phyloP scores from a whole-genome alignment of 1,140 invertebrate genomes.

The Euura saliciscinereae region DNA sequence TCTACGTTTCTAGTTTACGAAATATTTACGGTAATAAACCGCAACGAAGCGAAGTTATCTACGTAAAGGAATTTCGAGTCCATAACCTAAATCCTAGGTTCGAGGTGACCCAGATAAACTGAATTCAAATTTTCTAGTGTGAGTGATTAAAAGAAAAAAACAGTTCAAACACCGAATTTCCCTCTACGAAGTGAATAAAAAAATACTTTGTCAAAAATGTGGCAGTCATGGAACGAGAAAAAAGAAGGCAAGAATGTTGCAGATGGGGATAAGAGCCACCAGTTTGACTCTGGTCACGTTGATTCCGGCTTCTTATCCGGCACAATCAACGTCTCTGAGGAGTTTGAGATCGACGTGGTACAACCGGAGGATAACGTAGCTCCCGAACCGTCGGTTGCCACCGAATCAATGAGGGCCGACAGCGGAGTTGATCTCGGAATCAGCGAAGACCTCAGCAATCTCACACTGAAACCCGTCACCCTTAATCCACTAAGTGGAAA shows the following conservation, averaged over 20 bases:
- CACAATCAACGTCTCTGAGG: conserved; percentile 53
- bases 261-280: conserved; percentile 23
- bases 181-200: not conserved
- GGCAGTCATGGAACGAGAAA: conserved; percentile 23
- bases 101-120: too few relatives aligned
- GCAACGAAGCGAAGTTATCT: too few relatives aligned
- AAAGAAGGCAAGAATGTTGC: conserved; percentile 32
- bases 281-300: conserved; percentile 28
- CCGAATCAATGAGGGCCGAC: conserved; percentile 56
- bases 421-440: conserved; percentile 61
- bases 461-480: conserved; percentile 53
- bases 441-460: conserved; percentile 59
- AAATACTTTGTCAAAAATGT: conserved; percentile 31
- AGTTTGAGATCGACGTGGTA: too few relatives aligned
- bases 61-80: too few relatives aligned
- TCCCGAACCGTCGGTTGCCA: conserved; percentile 15
- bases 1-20: too few relatives aligned
- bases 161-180: not conserved
- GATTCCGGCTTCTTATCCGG: conserved; percentile 66
- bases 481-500: conserved; percentile 32
- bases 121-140: not conserved
- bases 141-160: not conserved
- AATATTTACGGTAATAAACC: too few relatives aligned
- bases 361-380: conserved; percentile 12
- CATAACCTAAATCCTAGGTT: too few relatives aligned